Percentiles rank a stretch among this genome's conserved stretches.
phyloP scores from a whole-genome alignment of 2,888 invertebrate species.

The Nezara viridula region DNA sequence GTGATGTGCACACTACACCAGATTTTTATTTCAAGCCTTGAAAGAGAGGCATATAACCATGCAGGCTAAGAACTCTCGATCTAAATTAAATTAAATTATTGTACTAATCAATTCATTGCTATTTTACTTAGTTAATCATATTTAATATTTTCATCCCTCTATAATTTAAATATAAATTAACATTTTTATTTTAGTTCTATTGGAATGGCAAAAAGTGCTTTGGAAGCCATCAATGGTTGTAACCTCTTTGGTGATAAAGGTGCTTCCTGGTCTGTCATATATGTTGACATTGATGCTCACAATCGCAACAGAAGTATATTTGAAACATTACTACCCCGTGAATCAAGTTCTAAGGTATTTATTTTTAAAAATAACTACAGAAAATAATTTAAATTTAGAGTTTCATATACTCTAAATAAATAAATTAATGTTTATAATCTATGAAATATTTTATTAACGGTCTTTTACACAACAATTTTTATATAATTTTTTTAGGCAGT shows the following conservation, averaged over 20 bases:
- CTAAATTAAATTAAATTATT: too few relatives aligned
- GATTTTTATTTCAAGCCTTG: too few relatives aligned
- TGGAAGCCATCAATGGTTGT: conserved; percentile 98
- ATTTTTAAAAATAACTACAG: not conserved
- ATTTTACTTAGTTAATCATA: too few relatives aligned
- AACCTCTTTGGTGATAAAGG: conserved; percentile 98
- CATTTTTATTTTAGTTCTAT: conserved; percentile 65
- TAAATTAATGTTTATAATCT: not conserved
- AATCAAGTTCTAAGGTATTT: conserved; percentile 95
- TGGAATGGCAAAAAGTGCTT: conserved; percentile 93
- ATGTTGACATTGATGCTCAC: conserved; percentile 99
- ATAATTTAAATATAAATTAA: not conserved
- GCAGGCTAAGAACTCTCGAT: too few relatives aligned
- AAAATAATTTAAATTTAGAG: not conserved
- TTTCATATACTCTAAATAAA: not conserved
- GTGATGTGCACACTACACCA: too few relatives aligned
- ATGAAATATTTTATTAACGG: not conserved
- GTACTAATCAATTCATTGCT: too few relatives aligned
- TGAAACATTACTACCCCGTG: conserved; percentile 96
- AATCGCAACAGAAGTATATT: conserved; percentile 98
- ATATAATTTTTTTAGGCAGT: conserved; percentile 85
- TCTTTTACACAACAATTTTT: too few relatives aligned
- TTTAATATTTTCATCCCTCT: too few relatives aligned
- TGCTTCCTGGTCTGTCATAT: conserved; percentile 98
- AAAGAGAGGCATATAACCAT: too few relatives aligned